These are phyloP conservation scores for Seriola aureovittata DNA, from an alignment of 2,113 vertebrate genomes.

Conservation along the genomic window DNA sequence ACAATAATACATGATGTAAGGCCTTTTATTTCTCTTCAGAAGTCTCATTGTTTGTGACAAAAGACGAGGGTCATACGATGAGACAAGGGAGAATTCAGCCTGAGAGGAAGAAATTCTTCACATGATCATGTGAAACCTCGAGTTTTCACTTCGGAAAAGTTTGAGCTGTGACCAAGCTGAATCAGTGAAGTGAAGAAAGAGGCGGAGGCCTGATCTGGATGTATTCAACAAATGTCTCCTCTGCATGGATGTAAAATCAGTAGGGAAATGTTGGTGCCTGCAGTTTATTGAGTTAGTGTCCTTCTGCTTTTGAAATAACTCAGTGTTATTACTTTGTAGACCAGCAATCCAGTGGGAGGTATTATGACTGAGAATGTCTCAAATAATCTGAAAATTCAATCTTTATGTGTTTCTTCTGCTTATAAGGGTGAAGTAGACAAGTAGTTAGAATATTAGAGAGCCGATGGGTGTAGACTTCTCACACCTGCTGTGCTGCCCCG, in stretches of 20 bases:
- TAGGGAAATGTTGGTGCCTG: background rate
- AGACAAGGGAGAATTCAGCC: background rate
- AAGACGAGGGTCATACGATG: background rate
- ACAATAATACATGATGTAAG: background rate
- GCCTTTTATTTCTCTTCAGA: background rate
- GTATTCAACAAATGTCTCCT: background rate
- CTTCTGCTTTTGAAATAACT: background rate
- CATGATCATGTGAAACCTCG: background rate
- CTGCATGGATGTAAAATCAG: background rate
- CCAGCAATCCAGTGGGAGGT: background rate
- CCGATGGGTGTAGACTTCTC: too few relatives aligned
- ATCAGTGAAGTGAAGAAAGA: background rate
- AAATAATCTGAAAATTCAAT: background rate
- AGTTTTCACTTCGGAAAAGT: slow-evolving; percentile 2
- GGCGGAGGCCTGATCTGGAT: background rate
- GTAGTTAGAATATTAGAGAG: too few relatives aligned
- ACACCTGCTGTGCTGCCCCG: too few relatives aligned
- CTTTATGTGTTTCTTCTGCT: too few relatives aligned
- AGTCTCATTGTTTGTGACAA: background rate
- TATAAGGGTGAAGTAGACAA: too few relatives aligned
- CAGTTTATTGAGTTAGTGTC: background rate
- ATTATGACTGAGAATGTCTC: background rate
- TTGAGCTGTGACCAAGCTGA: slow-evolving; percentile 2
- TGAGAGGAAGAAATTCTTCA: background rate
- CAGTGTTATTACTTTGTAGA: background rate